Evolutionary conservation across 2,113 vertebrate species (phyloP).

Genomic region (Pseudopipra pipra): DNA sequence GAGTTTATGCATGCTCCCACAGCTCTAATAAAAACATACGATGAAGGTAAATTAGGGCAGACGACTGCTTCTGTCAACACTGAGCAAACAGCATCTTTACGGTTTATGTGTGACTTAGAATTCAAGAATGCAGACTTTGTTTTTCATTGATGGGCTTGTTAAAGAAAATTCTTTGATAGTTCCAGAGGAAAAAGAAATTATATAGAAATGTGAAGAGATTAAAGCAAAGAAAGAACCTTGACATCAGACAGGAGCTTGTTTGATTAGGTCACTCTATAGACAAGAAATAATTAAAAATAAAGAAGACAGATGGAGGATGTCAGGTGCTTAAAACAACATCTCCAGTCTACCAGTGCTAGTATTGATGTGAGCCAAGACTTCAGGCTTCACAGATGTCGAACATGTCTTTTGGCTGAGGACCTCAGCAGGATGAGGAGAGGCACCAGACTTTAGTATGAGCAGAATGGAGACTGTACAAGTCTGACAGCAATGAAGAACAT

Average conservation of each 20-base stretch:
- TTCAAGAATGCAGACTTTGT: constrained; percentile 65
- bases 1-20: constrained; percentile 63
- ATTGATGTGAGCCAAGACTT: constrained; percentile 4
- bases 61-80: constrained; percentile 59
- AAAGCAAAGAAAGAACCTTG: constrained; percentile 53
- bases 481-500: not conserved
- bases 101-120: constrained; percentile 50
- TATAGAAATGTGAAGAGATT: constrained; percentile 54
- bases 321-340: constrained; percentile 54
- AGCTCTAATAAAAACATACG: constrained; percentile 69
- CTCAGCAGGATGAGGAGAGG: not conserved
- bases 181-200: constrained; percentile 45
- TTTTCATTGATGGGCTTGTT: constrained; percentile 57
- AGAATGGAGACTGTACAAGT: not conserved
- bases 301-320: constrained; percentile 57
- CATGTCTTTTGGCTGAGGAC: constrained; percentile 38
- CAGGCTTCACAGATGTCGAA: constrained; percentile 14
- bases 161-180: constrained; percentile 55
- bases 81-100: constrained; percentile 62
- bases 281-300: constrained; percentile 59
- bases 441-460: not conserved
- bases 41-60: constrained; percentile 70
- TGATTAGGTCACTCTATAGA: constrained; percentile 59
- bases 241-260: constrained; percentile 55
- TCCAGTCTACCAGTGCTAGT: not conserved